phyloP scores from a whole-genome alignment of 2,797 vertebrate genomes.

The Columba guinea region DNA sequence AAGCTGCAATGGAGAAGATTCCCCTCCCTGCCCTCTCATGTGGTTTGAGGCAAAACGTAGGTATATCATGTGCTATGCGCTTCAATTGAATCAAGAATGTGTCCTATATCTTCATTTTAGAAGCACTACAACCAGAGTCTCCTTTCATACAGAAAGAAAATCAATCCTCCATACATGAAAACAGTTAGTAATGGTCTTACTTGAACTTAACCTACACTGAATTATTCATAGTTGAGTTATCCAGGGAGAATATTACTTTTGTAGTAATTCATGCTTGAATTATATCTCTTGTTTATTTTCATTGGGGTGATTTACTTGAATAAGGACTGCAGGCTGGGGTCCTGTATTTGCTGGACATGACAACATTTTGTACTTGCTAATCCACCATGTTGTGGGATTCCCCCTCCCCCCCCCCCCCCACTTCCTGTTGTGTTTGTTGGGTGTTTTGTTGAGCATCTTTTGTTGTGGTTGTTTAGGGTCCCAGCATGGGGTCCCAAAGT shows the following conservation, averaged over 20 bases:
- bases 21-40: accelerated
- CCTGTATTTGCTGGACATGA: background rate
- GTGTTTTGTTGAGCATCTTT: background rate
- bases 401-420: too few relatives aligned
- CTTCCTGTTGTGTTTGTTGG: background rate
- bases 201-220: conserved; percentile 9
- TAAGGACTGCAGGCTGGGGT: background rate
- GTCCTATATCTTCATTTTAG: background rate
- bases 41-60: background rate
- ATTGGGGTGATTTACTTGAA: background rate
- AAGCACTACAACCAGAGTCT: background rate
- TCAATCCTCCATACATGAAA: conserved; percentile 27
- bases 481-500: background rate
- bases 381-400: background rate
- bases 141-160: conserved; percentile 15
- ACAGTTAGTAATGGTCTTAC: conserved; percentile 36
- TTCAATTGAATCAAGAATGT: background rate
- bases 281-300: background rate
- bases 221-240: conserved; percentile 40
- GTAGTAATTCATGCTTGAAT: background rate
- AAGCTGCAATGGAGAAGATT: background rate
- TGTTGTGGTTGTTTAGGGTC: background rate
- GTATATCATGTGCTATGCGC: background rate
- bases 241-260: background rate
- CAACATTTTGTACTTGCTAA: background rate